Base-by-base conservation (phyloP, 2,888 invertebrate species). In the Petrolisthes cinctipes region DNA sequence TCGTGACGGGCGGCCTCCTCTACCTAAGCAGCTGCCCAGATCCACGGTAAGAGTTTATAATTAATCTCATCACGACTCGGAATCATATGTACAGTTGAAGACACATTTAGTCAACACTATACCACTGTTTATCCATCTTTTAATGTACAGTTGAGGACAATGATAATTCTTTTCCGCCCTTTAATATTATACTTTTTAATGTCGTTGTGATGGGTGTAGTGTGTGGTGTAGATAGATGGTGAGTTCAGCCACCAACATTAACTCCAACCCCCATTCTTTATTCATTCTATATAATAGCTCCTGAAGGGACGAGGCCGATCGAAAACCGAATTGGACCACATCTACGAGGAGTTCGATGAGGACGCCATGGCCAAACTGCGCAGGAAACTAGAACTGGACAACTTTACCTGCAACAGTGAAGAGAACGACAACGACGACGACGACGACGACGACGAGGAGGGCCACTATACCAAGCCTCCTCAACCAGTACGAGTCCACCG, bases 331-430 rank as follows among this genome's bases (percentile, higher is more conserved):
- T 81, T 81, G 2, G 83, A 84, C 7, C 73, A 79, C 37, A 81
- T 54, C 73, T 87, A 87, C 54, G 87, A 87, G 75, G 75, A 75
- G 23, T 84, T 87, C 54, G 83, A 84, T 14, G 81, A 84, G 81
- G 75, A 81, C 66, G 81, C 84, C 7, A 61, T 87, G 66, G 20
- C 81, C 14, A 83, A 75, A 56, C 84, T 87, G 9, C 80, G 84
- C 9, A 73, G 83, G 83, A 83, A 83, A 54, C n/a, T 83, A 9
- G 61, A 81, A 71, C 57, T 76, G 4, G 37, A 80, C n/a, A 81
- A 53, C 61, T 53, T 86, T 17, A 57, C 57, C 81, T 66, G 81
- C 54, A 37, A 66, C 81, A 54, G 66, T 14, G 66, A 71, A n/a
- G 6, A n/a, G 9, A 17, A 37, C 37, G 37, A 37, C 37, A 37